phyloP scores from a whole-genome alignment of 2,113 vertebrate genomes.

The Hylia prasina region DNA sequence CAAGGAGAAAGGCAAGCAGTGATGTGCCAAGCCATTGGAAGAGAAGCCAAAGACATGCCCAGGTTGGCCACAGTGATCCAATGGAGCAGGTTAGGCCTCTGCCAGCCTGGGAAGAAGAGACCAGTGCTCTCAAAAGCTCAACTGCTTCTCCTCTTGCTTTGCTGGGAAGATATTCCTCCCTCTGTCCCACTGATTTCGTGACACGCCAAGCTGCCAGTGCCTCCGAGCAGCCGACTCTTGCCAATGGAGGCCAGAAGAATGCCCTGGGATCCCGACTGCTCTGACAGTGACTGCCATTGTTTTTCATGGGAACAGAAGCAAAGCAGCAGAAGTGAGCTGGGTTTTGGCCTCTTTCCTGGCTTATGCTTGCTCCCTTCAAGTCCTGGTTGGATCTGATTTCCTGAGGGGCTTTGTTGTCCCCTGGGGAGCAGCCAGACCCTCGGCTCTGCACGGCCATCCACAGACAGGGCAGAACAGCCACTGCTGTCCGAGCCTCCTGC shows the following conservation, averaged over 20 bases:
- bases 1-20: not conserved
- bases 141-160: not conserved
- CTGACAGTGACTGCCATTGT: constrained; percentile 19
- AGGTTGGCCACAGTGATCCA: not conserved
- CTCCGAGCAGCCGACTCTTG: not conserved
- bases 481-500: not conserved
- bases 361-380: not conserved
- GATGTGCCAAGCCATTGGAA: not conserved
- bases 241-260: not conserved
- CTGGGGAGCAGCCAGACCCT: not conserved
- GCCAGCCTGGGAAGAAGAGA: not conserved
- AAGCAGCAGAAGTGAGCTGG: not conserved
- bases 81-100: not conserved
- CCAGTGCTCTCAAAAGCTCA: not conserved
- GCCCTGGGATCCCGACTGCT: not conserved
- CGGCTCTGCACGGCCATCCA: fast-evolving
- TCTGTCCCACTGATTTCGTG: not conserved
- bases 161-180: not conserved
- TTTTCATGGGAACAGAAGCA: constrained; percentile 37
- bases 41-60: not conserved
- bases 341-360: constrained; percentile 14
- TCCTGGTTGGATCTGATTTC: not conserved
- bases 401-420: not conserved
- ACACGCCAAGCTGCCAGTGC: not conserved
- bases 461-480: not conserved